Base-by-base conservation (phyloP, 2,113 vertebrate species). In the Daubentonia madagascariensis region DNA sequence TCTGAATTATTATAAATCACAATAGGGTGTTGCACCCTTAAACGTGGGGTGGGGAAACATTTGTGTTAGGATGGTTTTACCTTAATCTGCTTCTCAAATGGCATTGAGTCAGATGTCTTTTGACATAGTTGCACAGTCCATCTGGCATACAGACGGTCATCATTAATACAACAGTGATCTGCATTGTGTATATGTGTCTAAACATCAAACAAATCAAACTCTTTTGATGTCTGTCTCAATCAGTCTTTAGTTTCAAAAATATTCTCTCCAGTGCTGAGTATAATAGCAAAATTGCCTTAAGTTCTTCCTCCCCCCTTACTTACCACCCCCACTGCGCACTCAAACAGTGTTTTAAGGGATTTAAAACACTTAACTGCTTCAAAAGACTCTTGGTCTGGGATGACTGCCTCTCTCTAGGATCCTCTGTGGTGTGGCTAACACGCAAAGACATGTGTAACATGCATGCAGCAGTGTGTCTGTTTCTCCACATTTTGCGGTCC, bases 181-280 rank as follows among this genome's bases (percentile, higher is more conserved):
- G 50, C 20, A 6, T 96, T 86, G 20, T 96, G 81, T 67, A 87
- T 91, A 16, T n/a, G 1, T n/a, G 78, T 89, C 32, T 96, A 80
- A 76, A 94, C 52, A 91, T 83, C 73, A 85, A 67, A 98, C 95
- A 96, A 93, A 96, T 84, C 95, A 67, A 92, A 32, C 25, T 96
- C 98, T 90, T 98, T 98, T 97, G 83, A 85, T 98, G 73, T 93
- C 95, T 43, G 78, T 87, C 43, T 96, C 97, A 70, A 73, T 92
- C 96, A 84, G 85, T 57, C 43, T 72, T 50, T 83, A 83, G 84
- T 86, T 96, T 97, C 94, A 1, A 83, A 85, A 96, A 54, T 92
- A 32, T 57, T 97, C 68, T 97, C 61, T 84, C 23, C 67, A 97
- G 8, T 81, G 91, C n/a, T 25, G 89, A 72, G 16, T 84, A 32